Base-by-base conservation (phyloP, 1,140 invertebrate genomes). In the Helicoverpa zea region DNA sequence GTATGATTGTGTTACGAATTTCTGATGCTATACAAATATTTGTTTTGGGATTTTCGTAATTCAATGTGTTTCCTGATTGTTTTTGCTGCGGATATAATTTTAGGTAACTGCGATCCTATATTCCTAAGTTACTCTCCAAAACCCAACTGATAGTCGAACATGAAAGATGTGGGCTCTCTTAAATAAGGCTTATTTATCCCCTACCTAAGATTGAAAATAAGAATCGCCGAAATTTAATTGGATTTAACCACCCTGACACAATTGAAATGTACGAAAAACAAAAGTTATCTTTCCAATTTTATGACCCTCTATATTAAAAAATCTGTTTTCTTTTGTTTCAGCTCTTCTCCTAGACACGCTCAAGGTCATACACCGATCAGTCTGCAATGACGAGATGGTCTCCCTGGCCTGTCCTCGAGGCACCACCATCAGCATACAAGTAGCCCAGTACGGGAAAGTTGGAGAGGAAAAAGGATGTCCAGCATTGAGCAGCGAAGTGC, bases 361-460 rank as follows among this genome's bases (percentile, higher is more conserved):
- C 83, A 96, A 97, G 90, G 98, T 98, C 61, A 98, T 98, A 95
- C 97, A 98, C 91, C 96, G 97, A 79, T 97, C 97, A 11, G 97
- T 97, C 2, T 99, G 98, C 92, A 98, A 98, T 87, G 97, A 97
- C 54, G 97, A 98, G 87, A 95, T 96, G 83, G 97, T 99, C 87
- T 96, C 96, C 18, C 95, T 99, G 49, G 96, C 96, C 76, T 99
- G 98, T 95, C 98, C 98, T 11, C 94, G 96, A 2, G 97, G 97
- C 56, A 99, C 98, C 0, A 97, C 97, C 76, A 98, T 99, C 83
- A 97, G 97, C 75, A 97, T 99, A 64, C 97, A 98, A 87, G 88
- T 91, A 4, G 98, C 98, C 0, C 90, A 94, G 80, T 95, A 95
- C 58, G 93, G 94, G 2, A 93, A 92, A 47, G 88, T 89, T 0